These are phyloP conservation scores for Hydrotaea diabolus DNA, from an alignment of 2,888 invertebrate genomes.

Conservation along the genomic window DNA sequence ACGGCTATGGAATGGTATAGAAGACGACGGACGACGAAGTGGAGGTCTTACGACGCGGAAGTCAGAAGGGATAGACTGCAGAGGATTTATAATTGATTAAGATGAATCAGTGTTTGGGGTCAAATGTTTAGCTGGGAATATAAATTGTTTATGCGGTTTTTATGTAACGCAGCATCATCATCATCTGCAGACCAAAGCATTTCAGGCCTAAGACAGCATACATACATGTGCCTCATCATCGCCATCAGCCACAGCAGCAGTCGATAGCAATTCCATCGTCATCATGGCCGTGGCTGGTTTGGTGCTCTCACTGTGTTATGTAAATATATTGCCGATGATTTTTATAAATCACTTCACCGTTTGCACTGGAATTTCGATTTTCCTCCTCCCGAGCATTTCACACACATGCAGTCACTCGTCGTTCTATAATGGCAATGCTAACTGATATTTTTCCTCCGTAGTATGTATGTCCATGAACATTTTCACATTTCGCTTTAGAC, in stretches of 20 bases:
- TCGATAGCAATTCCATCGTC: slow-evolving; percentile 9
- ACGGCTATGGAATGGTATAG: background rate
- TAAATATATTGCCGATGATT: slow-evolving; percentile 54
- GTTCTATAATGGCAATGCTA: background rate
- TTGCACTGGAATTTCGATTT: slow-evolving; percentile 67
- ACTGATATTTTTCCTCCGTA: background rate
- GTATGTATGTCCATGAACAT: background rate
- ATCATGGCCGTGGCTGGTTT: background rate
- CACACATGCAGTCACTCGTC: background rate
- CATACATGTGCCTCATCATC: slow-evolving; percentile 53
- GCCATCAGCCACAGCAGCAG: slow-evolving; percentile 25
- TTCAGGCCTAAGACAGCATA: background rate
- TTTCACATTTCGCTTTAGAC: slow-evolving; percentile 28
- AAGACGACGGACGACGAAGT: background rate
- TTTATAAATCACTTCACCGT: slow-evolving; percentile 76
- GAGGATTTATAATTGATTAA: slow-evolving; percentile 79
- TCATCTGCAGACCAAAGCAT: slow-evolving; percentile 25
- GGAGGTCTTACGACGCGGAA: background rate
- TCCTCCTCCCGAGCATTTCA: slow-evolving; percentile 51
- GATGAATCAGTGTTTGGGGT: slow-evolving; percentile 80
- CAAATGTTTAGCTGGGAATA: slow-evolving; percentile 80
- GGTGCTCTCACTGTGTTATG: slow-evolving; percentile 59
- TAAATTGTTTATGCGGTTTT: slow-evolving; percentile 79
- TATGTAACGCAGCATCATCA: slow-evolving; percentile 66
- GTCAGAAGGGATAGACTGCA: background rate